Conservation (phyloP, 2,113 vertebrate species). For the Phaethornis superciliosus region DNA sequence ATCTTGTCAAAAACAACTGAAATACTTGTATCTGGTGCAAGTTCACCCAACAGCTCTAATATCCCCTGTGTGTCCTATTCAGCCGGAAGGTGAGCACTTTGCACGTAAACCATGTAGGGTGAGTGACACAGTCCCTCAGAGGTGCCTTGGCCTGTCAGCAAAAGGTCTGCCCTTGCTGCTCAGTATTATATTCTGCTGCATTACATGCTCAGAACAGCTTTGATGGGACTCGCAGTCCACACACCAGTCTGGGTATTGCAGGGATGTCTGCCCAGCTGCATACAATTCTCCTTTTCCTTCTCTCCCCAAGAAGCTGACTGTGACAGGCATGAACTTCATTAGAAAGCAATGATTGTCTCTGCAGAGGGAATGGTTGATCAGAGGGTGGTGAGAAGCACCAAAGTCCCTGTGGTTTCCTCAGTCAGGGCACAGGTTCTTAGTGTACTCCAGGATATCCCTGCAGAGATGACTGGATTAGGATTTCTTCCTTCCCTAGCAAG, state of each 20-base stretch:
- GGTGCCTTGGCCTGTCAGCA: neutral
- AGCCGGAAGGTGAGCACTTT: constrained; percentile 30
- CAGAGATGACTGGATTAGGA: neutral
- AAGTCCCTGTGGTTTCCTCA: neutral
- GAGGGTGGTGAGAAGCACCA: neutral
- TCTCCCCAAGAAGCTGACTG: neutral
- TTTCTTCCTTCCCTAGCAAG: neutral
- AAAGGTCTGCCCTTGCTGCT: neutral
- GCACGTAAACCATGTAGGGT: neutral
- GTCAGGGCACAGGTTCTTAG: neutral
- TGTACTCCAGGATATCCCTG: neutral
- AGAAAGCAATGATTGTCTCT: neutral
- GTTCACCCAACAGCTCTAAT: constrained; percentile 39
- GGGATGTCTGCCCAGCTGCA: neutral
- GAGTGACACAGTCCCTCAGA: neutral
- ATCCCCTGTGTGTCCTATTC: constrained; percentile 43
- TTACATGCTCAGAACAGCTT: neutral
- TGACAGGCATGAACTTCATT: neutral
- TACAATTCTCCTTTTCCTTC: neutral
- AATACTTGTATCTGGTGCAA: neutral
- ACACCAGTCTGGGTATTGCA: neutral
- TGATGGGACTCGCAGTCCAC: neutral
- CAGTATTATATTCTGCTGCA: neutral
- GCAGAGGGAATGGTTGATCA: neutral
- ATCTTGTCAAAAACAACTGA: constrained; percentile 1